Evolutionary conservation across 2,797 vertebrate genomes (phyloP), one percentile per base, ranked within the genome.

Genomic region (Thamnophis elegans): DNA sequence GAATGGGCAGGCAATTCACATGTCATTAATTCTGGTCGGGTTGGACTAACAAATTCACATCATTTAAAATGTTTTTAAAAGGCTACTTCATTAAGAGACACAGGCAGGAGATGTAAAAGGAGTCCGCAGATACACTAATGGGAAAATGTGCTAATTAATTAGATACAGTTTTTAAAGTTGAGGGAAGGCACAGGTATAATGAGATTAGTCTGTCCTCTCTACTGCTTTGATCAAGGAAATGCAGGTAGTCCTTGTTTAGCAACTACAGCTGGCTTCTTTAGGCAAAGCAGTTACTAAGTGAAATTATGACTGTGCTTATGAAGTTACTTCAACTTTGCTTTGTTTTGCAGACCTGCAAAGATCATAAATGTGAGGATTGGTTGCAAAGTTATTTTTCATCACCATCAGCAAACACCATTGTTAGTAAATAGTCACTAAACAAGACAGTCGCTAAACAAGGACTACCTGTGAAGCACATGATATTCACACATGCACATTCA

Each of bases 11-110:
- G 42, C 56, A 96, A 89, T 90, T 94, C 94, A 90, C 51, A 85
- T 60, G 88, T 93, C 95, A 94, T 96, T 96, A 95, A 97, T 96
- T 94, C 88, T 87, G 91, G 94, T 92, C 93, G 87, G 87, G 92
- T 95, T 95, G 96, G 85, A 93, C 89, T 95, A 96, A 95, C 5
- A 62, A 59, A 94, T 97, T 96, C 94, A 93, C 94, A 96, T 96
- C 92, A 93, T 91, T 96, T 95, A 96, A 90, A 90, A 95, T 95
- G 90, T 78, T 82, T 25, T 12, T 92, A 85, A 85, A 96, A 94
- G 93, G 94, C 93, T 95, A 86, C 90, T 96, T 96, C 65, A 91
- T 90, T 0, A 0, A 93, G 95, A 96, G 92, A 96, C 94, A 95
- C 90, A 93, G 78, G 94, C 90, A 93, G 78, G 94, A 88, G 93